phyloP scores from a whole-genome alignment of 2,888 invertebrate species.

The Abrostola triplasia region DNA sequence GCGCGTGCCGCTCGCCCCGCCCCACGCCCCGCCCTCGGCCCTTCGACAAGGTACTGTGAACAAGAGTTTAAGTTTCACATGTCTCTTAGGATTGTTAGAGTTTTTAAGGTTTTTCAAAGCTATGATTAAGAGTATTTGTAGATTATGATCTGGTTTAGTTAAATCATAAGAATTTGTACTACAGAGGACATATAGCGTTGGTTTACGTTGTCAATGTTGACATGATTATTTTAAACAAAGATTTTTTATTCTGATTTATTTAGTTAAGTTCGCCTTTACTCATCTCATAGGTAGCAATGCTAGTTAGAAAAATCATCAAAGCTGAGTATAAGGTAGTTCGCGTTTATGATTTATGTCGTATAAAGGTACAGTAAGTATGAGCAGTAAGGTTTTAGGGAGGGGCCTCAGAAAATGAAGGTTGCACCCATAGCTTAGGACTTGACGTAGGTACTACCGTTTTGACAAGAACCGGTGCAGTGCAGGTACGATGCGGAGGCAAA shows the following conservation, averaged over 20 bases:
- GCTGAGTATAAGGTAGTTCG: no score
- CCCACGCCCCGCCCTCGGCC: conserved; percentile 63
- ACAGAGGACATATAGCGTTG: no score
- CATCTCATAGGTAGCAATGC: no score
- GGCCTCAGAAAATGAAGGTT: background rate
- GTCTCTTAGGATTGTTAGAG: conserved; percentile 17
- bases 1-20: conserved; percentile 64
- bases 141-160: background rate
- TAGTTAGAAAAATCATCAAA: no score
- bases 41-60: conserved; percentile 51
- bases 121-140: background rate
- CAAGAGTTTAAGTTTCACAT: conserved; percentile 22
- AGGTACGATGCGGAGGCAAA: no score
- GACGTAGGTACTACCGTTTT: background rate
- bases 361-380: background rate
- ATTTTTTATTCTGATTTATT: no score
- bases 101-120: background rate
- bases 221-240: no score
- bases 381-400: conserved; percentile 3
- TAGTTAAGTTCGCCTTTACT: no score
- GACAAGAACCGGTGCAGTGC: background rate
- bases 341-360: no score
- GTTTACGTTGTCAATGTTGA: no score
- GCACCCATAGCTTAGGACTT: background rate
- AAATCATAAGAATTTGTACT: conserved; percentile 1